phyloP scores from a whole-genome alignment of 2,113 vertebrate species.

The Athene cunicularia region DNA sequence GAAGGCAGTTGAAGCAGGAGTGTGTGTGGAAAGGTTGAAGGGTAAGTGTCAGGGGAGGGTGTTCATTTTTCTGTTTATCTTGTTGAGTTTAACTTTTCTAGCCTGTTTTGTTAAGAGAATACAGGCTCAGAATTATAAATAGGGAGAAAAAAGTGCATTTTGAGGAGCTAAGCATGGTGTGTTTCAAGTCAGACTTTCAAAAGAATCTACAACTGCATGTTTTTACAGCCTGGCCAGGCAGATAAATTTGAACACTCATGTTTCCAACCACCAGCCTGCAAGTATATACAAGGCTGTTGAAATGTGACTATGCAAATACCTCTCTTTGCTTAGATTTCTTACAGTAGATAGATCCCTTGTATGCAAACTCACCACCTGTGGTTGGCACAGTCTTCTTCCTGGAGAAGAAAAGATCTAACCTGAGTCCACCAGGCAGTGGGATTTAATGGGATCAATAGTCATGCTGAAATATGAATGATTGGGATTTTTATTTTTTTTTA shows the following conservation, averaged over 20 bases:
- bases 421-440: background rate
- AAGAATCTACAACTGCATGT: background rate
- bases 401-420: background rate
- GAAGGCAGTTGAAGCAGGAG: background rate
- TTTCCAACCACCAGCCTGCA: background rate
- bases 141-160: background rate
- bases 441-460: background rate
- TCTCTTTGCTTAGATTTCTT: background rate
- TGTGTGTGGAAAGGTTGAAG: background rate
- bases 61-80: background rate
- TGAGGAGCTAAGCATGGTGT: background rate
- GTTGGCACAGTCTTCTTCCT: background rate
- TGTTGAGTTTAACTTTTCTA: background rate
- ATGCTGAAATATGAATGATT: background rate
- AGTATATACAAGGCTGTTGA: background rate
- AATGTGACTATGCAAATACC: background rate
- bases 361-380: background rate
- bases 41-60: background rate
- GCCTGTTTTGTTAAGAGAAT: background rate
- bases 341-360: background rate
- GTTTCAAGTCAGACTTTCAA: background rate
- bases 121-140: background rate
- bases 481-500: background rate
- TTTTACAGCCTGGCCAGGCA: background rate
- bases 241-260: fast-evolving